Conservation (phyloP, 2,888 invertebrate species). For the Leucoma salicis region DNA sequence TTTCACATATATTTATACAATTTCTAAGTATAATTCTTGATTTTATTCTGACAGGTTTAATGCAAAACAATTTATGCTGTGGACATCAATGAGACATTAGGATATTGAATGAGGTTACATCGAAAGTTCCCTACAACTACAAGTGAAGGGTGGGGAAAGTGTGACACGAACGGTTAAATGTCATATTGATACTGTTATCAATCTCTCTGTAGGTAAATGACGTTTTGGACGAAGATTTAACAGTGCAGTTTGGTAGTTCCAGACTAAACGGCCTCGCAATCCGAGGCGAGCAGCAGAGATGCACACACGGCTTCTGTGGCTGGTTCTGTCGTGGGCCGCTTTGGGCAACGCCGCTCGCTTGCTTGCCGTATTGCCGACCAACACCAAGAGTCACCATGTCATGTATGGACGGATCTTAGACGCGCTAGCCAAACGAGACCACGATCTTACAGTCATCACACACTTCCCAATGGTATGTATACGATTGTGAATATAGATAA, state of each 20-base stretch:
- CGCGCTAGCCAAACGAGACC: slow-evolving; percentile 63
- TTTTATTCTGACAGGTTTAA: neutral
- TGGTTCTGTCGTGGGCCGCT: slow-evolving; percentile 45
- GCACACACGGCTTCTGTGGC: slow-evolving; percentile 61
- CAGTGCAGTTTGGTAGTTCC: slow-evolving; percentile 34
- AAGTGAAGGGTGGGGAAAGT: slow-evolving; percentile 10
- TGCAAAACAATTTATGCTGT: slow-evolving; percentile 12
- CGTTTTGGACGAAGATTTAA: slow-evolving; percentile 51
- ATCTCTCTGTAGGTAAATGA: slow-evolving; percentile 24
- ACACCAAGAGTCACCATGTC: slow-evolving; percentile 78
- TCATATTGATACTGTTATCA: slow-evolving; percentile 17
- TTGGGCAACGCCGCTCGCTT: slow-evolving; percentile 60
- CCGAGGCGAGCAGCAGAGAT: slow-evolving; percentile 60
- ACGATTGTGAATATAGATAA: neutral
- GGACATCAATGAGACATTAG: slow-evolving; percentile 23
- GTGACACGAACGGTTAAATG: slow-evolving; percentile 11
- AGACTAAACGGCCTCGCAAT: slow-evolving; percentile 45
- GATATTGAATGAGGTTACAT: slow-evolving; percentile 6
- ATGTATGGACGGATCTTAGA: slow-evolving; percentile 75
- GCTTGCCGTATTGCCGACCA: slow-evolving; percentile 74
- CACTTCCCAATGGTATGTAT: slow-evolving; percentile 75
- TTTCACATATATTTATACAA: neutral
- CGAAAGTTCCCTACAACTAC: slow-evolving; percentile 15
- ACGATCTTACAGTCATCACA: slow-evolving; percentile 71
- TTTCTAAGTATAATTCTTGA: no score